Conservation (phyloP, 2,888 invertebrate genomes). For the Halocaridina rubra region DNA sequence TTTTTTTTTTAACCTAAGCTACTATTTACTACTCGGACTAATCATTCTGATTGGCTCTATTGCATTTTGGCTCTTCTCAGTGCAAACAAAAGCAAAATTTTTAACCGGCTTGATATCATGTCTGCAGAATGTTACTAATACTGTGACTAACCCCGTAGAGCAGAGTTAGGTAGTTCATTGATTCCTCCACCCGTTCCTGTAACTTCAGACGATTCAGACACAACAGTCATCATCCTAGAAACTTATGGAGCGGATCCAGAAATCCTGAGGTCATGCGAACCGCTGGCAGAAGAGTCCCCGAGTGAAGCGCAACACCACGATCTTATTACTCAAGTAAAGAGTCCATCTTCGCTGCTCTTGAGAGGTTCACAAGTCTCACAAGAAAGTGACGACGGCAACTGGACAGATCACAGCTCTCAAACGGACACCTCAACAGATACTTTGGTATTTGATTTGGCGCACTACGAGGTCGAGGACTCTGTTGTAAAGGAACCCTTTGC, state of each 20-base stretch:
- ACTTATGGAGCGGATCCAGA: constrained; percentile 35
- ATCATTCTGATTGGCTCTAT: neutral
- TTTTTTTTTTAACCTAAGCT: no score
- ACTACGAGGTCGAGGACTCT: neutral
- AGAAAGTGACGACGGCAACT: constrained; percentile 30
- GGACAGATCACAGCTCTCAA: constrained; percentile 33
- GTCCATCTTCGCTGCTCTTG: no score
- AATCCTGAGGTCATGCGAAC: constrained; percentile 5
- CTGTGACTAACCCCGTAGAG: constrained; percentile 18
- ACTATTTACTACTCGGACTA: neutral
- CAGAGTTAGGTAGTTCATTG: constrained; percentile 5
- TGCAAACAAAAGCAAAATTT: neutral
- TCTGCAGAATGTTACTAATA: neutral
- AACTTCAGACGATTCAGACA: constrained; percentile 44
- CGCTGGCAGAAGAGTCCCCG: neutral
- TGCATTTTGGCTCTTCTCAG: neutral
- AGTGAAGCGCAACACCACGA: no score
- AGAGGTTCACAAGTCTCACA: constrained; percentile 1
- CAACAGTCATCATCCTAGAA: constrained; percentile 46
- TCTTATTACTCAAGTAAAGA: no score
- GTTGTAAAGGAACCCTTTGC: neutral
- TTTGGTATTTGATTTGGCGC: constrained; percentile 15
- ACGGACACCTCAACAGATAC: constrained; percentile 49
- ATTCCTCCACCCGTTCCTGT: constrained; percentile 25
- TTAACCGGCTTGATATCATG: neutral